Base-by-base conservation (phyloP, 2,113 vertebrate genomes). In the Eulacestoma nigropectus region DNA sequence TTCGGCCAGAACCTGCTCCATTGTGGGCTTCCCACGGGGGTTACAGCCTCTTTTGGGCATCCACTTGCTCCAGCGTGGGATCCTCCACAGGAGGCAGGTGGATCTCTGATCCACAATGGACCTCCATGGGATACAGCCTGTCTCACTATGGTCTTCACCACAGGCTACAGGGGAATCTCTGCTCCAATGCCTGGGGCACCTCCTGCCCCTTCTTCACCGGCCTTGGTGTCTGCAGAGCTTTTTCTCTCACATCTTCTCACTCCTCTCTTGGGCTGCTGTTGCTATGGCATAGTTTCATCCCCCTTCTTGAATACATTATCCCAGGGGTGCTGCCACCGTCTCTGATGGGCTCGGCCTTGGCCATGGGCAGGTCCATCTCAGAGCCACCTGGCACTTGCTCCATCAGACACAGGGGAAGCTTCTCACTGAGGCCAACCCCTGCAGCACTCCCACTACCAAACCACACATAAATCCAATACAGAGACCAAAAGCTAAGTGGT, bases 351-450 rank as follows among this genome's bases (percentile, higher is more conserved):
- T 91, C 2, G 3, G 53, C 14, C 9, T 64, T 42, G 17, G 13
- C 17, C 27, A 60, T 4, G 1, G 3, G 49, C 0, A 2, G 13
- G n/a, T 65, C 60, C 1, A 0, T n/a, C 49, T 52, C 56, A 63
- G 26, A 84, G 21, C 11, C 16, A 1, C 7, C 17, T 60, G 16
- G 64, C 29, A 39, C 9, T 27, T 33, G 25, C 44, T 64, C 15
- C 56, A 11, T 59, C 3, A 6, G 21, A 46, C 29, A 44, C 1
- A 7, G 18, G 13, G 16, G 25, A 62, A 63, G 15, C 15, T 42
- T 87, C 60, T 87, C n/a, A n/a, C 16, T 49, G 10, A 87, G 3
- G 15, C 9, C 50, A 70, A 22, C 6, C 5, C 9, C 13, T 18
- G 19, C 9, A 52, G 26, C 0, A 1, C 4, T 11, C 8, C 17